Evolutionary conservation across 2,113 vertebrate genomes (phyloP).

Genomic region (Balaenoptera acutorostrata): DNA sequence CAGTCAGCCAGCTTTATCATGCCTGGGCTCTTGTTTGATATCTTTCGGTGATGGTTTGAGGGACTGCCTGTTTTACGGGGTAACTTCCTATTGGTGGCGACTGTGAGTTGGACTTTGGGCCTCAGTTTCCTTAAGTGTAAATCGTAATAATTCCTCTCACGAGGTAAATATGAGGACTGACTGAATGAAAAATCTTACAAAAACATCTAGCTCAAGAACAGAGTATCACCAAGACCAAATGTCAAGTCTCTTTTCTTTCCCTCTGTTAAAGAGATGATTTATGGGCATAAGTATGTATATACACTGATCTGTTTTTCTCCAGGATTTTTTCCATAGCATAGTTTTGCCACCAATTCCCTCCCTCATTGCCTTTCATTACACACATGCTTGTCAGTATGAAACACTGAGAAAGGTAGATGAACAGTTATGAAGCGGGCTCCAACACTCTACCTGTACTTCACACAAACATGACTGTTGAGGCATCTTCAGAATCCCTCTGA

Average conservation of each 20-base stretch:
- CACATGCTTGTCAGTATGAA: neutral
- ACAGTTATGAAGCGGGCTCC: neutral
- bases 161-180: neutral
- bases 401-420: neutral
- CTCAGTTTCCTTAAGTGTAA: neutral
- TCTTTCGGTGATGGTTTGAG: neutral
- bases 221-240: neutral
- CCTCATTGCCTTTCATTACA: neutral
- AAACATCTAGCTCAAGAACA: neutral
- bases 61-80: neutral
- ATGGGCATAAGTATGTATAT: neutral
- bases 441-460: neutral
- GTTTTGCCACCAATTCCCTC: neutral
- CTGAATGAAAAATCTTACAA: neutral
- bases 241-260: neutral
- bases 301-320: neutral
- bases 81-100: neutral
- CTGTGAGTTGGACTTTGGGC: neutral
- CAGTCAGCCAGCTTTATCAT: neutral
- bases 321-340: neutral
- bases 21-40: neutral
- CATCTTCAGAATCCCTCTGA: neutral
- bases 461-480: neutral
- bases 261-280: neutral
- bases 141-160: neutral